Conservation (phyloP, 2,888 invertebrate genomes). For the Embidobia sp. region DNA sequence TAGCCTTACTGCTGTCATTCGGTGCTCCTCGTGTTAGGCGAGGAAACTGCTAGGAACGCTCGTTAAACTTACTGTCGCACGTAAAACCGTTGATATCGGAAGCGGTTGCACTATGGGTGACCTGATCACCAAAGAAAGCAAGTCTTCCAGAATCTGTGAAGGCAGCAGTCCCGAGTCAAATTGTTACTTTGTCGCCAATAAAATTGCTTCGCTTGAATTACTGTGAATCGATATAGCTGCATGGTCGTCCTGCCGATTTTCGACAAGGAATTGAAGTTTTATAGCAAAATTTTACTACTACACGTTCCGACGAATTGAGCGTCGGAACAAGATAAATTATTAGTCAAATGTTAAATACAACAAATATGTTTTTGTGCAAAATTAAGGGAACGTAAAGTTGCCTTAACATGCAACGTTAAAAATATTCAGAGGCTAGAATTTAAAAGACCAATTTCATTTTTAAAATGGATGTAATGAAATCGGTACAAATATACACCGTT, state of each 20-base stretch:
- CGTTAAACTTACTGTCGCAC: slow-evolving; percentile 78
- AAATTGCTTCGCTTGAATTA: slow-evolving; percentile 66
- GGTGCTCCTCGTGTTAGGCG: slow-evolving; percentile 25
- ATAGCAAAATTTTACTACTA: slow-evolving; percentile 32
- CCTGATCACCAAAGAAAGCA: slow-evolving; percentile 70
- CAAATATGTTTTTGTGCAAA: slow-evolving; percentile 4
- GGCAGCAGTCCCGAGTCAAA: slow-evolving; percentile 68
- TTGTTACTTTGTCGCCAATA: slow-evolving; percentile 72
- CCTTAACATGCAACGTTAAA: no score
- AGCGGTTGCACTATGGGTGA: slow-evolving; percentile 71
- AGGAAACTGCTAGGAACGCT: slow-evolving; percentile 73
- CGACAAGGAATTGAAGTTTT: slow-evolving; percentile 36
- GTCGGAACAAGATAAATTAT: slow-evolving; percentile 27
- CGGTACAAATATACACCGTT: no score
- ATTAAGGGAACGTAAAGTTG: no score
- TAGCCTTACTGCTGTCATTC: slow-evolving; percentile 32
- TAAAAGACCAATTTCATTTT: no score
- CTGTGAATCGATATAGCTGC: slow-evolving; percentile 46
- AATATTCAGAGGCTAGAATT: no score
- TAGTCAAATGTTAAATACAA: slow-evolving; percentile 12
- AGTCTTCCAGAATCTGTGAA: slow-evolving; percentile 66
- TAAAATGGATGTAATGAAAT: no score
- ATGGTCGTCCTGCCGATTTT: slow-evolving; percentile 37
- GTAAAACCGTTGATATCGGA: slow-evolving; percentile 73
- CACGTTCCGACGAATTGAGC: slow-evolving; percentile 20